Evolutionary conservation across 1,140 invertebrate species (phyloP).

Genomic region (Philotrypesis tridentata): DNA sequence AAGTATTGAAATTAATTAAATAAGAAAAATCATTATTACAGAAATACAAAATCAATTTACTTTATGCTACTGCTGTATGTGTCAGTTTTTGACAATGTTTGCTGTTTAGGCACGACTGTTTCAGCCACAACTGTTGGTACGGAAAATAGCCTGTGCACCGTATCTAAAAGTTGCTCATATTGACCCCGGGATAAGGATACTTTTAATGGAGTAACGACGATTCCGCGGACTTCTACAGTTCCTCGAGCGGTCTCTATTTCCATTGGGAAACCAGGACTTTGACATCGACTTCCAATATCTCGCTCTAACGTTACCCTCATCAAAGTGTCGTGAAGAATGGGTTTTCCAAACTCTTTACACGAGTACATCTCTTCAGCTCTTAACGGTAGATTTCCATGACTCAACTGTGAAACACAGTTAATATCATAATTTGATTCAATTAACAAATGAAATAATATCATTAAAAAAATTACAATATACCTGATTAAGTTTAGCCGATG

Average conservation of each 20-base stretch:
- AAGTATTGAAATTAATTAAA: not conserved
- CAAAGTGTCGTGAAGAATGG: constrained; percentile 88
- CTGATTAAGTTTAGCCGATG: constrained; percentile 68
- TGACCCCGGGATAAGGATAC: constrained; percentile 88
- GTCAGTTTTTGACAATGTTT: constrained; percentile 45
- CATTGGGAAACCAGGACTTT: constrained; percentile 65
- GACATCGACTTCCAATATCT: constrained; percentile 58
- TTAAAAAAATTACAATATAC: not conserved
- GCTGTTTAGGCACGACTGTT: constrained; percentile 54
- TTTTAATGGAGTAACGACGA: constrained; percentile 87
- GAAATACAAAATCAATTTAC: not conserved
- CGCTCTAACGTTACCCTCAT: constrained; percentile 79
- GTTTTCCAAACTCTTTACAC: constrained; percentile 79
- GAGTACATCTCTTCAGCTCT: constrained; percentile 80
- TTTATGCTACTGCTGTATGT: not conserved
- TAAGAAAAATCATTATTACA: no score
- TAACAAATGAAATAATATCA: no score
- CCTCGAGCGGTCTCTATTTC: constrained; percentile 64
- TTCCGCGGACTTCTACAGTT: constrained; percentile 80
- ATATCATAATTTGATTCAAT: constrained; percentile 2
- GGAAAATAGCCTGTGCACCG: constrained; percentile 74
- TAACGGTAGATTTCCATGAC: constrained; percentile 59
- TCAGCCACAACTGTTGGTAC: constrained; percentile 53
- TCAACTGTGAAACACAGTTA: not conserved
- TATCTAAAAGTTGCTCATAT: constrained; percentile 92